Evolutionary conservation across 2,888 invertebrate genomes (phyloP), one percentile per base, ranked within the genome.

Genomic region (Bedellia somnulentella): DNA sequence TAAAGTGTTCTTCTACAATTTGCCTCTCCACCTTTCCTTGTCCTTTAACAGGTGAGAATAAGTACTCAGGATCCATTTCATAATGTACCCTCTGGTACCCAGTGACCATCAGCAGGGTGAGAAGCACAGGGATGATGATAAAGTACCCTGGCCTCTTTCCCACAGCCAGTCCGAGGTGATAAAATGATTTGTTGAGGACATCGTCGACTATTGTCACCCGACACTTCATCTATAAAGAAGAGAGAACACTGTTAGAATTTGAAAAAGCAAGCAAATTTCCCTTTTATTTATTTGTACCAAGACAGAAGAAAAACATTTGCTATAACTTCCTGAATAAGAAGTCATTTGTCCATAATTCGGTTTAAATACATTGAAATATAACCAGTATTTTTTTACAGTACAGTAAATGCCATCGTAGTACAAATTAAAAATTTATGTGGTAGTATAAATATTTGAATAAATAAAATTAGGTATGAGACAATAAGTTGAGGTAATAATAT

Each of bases 31-130:
- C 57, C 62, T 91, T 91, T 9, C 90, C 92, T 43, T 87, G 87
- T 1, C 93, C 93, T 46, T 89, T 86, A 39, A 90, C 79, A 0
- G 94, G 94, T 21, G 92, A 91, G 73, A 93, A 94, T 11, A 94
- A 79, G 64, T 93, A 94, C 58, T 93, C 93, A 1, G 93, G 93
- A 61, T 93, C 93, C 70, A 93, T 93, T 71, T 93, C 90, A 67
- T 92, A 93, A 55, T 86, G 77, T 35, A 93, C 80, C 56, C 83
- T 80, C 66, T 93, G 93, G 63, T 88, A 90, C 30, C 93, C 93
- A 14, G 93, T 93, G 59, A 89, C 82, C 61, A 90, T 89, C 30
- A 93, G 80, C 33, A 87, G 62, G 1, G 90, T 84, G 32, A 93
- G 66, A 28, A 93, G 80, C 21, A 93, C 62, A n/a, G 93, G 93